Evolutionary conservation across 2,113 vertebrate genomes (phyloP).

Genomic region (Lagenorhynchus albirostris): DNA sequence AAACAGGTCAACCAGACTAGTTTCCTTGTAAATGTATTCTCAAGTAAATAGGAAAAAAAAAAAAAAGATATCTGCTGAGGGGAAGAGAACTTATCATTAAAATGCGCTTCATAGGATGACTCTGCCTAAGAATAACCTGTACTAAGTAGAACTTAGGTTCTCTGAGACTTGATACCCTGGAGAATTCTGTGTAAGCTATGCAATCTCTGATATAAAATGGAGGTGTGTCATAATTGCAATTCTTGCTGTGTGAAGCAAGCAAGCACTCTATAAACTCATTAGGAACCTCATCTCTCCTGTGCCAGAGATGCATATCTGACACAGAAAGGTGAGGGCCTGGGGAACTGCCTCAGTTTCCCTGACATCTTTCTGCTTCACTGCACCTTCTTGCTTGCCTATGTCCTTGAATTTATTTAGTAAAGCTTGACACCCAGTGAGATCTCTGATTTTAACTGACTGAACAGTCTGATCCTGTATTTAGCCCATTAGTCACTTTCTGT

Average conservation of each 20-base stretch:
- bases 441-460: not conserved
- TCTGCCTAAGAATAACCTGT: not conserved
- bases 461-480: not conserved
- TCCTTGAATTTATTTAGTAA: not conserved
- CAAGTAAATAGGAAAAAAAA: not conserved
- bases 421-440: not conserved
- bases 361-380: not conserved
- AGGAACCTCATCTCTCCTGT: not conserved
- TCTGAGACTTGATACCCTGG: not conserved
- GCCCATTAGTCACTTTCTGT: not conserved
- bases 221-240: not conserved
- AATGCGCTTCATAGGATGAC: not conserved
- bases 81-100: not conserved
- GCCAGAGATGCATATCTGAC: not conserved
- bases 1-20: not conserved
- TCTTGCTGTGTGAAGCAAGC: not conserved
- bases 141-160: not conserved
- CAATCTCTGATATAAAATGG: not conserved
- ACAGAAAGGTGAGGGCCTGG: not conserved
- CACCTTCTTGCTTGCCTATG: not conserved
- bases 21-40: not conserved
- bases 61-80: not conserved
- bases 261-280: not conserved
- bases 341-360: not conserved
- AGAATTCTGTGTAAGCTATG: not conserved